Conservation (phyloP, 2,113 vertebrate genomes). For the Amphiprion ocellaris region DNA sequence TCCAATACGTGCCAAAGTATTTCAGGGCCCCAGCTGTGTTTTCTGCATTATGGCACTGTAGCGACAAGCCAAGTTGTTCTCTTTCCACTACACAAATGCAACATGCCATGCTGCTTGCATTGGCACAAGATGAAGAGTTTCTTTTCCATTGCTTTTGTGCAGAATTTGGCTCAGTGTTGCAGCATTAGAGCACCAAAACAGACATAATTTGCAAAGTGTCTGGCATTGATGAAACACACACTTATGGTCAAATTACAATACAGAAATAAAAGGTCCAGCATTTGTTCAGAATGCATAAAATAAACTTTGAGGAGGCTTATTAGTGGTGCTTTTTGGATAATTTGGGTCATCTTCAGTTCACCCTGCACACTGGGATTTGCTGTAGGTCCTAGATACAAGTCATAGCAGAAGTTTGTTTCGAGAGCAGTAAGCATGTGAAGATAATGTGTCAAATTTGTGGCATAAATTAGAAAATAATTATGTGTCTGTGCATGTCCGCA, state of each 20-base stretch:
- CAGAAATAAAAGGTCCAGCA: neutral
- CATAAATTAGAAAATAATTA: neutral
- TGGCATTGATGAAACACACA: conserved; percentile 11
- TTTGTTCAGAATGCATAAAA: neutral
- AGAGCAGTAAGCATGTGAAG: neutral
- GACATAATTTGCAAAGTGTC: conserved; percentile 7
- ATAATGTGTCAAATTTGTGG: neutral
- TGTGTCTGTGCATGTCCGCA: conserved; percentile 14
- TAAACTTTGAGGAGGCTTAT: neutral
- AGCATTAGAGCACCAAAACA: neutral
- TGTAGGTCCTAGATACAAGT: neutral
- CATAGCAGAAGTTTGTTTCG: conserved; percentile 7
- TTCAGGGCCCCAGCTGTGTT: conserved; percentile 10
- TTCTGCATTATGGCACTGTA: neutral
- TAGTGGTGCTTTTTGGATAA: neutral
- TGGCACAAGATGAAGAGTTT: neutral
- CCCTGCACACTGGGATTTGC: neutral
- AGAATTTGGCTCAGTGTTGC: conserved; percentile 4
- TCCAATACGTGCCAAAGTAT: neutral
- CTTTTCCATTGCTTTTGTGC: conserved; percentile 15
- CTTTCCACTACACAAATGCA: conserved; percentile 9
- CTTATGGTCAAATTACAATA: neutral
- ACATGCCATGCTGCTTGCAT: neutral
- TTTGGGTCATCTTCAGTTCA: neutral
- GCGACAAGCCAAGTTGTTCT: neutral